phyloP scores from a whole-genome alignment of 1,140 invertebrate genomes.

The Linepithema humile region DNA sequence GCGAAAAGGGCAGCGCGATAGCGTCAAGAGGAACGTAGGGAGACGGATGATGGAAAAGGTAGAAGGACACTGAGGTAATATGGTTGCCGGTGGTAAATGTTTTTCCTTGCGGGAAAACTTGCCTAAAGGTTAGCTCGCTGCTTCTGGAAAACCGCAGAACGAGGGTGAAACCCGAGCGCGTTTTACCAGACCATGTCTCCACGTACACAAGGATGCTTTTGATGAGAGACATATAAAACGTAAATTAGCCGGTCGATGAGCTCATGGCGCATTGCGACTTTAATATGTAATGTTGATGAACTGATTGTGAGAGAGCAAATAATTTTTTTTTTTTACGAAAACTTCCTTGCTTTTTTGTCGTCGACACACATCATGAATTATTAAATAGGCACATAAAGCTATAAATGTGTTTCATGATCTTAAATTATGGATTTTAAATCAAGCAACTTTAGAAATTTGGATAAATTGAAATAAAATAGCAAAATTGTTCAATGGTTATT shows the following conservation, averaged over 20 bases:
- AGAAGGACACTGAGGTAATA: constrained; percentile 30
- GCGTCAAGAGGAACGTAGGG: not conserved
- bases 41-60: constrained; percentile 19
- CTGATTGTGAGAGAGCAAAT: not conserved
- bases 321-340: not conserved
- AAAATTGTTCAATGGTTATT: not conserved
- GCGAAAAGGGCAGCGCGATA: not conserved
- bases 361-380: not conserved
- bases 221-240: constrained; percentile 74
- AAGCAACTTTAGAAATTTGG: not conserved
- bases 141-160: constrained; percentile 23
- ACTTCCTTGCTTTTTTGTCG: not conserved
- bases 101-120: constrained; percentile 69
- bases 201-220: constrained; percentile 61
- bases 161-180: constrained; percentile 9
- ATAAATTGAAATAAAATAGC: not conserved
- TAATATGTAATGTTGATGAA: not conserved
- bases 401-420: not conserved
- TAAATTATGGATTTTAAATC: not conserved
- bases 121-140: constrained; percentile 58
- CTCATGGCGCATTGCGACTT: not conserved
- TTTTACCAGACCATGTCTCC: constrained; percentile 36
- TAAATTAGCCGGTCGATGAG: constrained; percentile 59
- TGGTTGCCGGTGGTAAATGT: constrained; percentile 69
- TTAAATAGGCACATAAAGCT: not conserved